These are phyloP conservation scores for Varecia variegata DNA, from an alignment of 2,797 vertebrate species.

Conservation along the genomic window DNA sequence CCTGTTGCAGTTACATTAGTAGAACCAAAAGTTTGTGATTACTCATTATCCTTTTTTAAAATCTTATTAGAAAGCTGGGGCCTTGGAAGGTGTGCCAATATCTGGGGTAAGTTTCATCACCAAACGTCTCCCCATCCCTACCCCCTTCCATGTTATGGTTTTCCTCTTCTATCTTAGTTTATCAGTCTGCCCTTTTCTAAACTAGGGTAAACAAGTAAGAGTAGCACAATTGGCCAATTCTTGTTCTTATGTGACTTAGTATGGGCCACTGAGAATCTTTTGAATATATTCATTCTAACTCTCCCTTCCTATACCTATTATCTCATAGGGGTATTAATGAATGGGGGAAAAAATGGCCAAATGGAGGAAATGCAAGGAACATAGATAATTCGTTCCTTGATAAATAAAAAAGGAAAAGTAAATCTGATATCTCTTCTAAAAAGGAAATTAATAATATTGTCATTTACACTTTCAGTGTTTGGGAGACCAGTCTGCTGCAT, in stretches of 20 bases:
- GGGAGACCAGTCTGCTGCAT: conserved; percentile 97
- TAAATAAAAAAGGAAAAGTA: conserved; percentile 14
- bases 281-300: background rate
- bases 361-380: background rate
- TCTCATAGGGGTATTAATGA: background rate
- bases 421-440: background rate
- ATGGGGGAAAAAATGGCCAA: background rate
- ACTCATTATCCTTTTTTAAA: conserved; percentile 58
- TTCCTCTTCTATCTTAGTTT: background rate
- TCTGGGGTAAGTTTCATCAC: conserved; percentile 92
- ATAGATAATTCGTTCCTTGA: background rate
- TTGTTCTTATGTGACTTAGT: background rate
- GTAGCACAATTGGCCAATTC: background rate
- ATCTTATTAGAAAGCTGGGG: conserved; percentile 92
- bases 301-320: background rate
- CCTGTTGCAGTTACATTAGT: conserved; percentile 21
- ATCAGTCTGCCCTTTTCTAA: background rate
- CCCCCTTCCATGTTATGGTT: background rate
- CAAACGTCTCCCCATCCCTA: background rate
- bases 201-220: background rate
- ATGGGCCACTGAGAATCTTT: background rate
- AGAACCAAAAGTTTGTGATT: conserved; percentile 39
- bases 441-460: conserved; percentile 27
- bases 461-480: conserved; percentile 90
- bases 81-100: conserved; percentile 95